Evolutionary conservation across 2,888 invertebrate species (phyloP), one percentile per base, ranked within the genome.

Genomic region (Apomyelois bistriatella): DNA sequence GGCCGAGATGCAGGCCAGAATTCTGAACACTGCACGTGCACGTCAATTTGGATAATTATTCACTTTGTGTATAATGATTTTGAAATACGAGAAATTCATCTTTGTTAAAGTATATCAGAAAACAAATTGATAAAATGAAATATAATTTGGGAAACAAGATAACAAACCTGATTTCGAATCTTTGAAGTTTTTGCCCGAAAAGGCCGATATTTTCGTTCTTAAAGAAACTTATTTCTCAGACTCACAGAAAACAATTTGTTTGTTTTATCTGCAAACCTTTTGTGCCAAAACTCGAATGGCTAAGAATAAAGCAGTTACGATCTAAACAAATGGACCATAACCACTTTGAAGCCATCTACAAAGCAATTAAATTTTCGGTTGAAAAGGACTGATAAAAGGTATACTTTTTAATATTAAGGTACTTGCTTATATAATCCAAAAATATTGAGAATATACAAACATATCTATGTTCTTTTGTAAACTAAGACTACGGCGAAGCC

Each of bases 231-330:
- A 68, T 73, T 74, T 65, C 66, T 68, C 60, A 67, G 68, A 70
- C 62, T 54, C 63, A 53, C 57, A 65, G 66, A 64, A 68, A 73
- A 72, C 71, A 72, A 82, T 82, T 81, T 79, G 76, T 82, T 82
- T 82, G 74, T 76, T 79, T 80, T 82, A 82, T 82, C 80, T 79
- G 54, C 59, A 67, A 72, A 73, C 75, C 77, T 74, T 79, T 85
- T 83, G 77, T 80, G 72, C 74, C 67, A 57, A 65, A 76, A 72
- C 68, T 72, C 65, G 65, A 76, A 72, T 68, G 69, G 62, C 65
- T 59, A 68, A 66, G 64, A 75, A 82, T 79, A 79, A 83, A 82
- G 70, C 79, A 73, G 76, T 80, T 66, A 78, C 76, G 73, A 72
- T 78, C 78, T 68, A 72, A 76, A 70, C 68, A 76, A 83, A 83